Evolutionary conservation across 2,888 invertebrate species (phyloP).

Genomic region (Papilio demoleus): DNA sequence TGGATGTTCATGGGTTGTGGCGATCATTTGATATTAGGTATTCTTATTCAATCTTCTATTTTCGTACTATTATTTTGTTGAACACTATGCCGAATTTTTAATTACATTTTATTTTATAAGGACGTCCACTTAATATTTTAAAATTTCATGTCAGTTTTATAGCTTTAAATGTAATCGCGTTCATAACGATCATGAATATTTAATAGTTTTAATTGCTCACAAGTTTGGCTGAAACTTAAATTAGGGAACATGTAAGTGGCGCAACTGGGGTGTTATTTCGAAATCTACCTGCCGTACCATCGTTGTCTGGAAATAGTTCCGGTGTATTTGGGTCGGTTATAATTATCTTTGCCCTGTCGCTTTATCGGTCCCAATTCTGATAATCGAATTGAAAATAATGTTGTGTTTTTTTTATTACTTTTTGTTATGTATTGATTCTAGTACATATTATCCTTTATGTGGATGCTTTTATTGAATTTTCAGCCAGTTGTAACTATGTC

Average conservation of each 20-base stretch:
- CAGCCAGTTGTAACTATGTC: constrained; percentile 38
- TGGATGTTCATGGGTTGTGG: constrained; percentile 6
- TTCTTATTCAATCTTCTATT: background rate
- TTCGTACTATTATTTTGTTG: no score
- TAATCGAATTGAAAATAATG: constrained; percentile 15
- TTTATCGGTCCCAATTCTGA: constrained; percentile 28
- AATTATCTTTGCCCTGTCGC: constrained; percentile 70
- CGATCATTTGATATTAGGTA: constrained; percentile 11
- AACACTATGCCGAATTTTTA: background rate
- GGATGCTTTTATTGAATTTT: constrained; percentile 42
- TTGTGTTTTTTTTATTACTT: background rate
- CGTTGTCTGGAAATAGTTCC: constrained; percentile 41
- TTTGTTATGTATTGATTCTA: background rate
- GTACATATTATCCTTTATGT: constrained; percentile 53
- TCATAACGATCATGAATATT: background rate
- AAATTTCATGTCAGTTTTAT: constrained; percentile 11
- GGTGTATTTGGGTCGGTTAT: constrained; percentile 76
- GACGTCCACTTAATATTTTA: constrained; percentile 14
- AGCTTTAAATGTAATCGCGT: background rate
- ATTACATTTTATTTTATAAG: constrained; percentile 20
- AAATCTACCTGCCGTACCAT: constrained; percentile 72
- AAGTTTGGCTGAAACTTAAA: constrained; percentile 47
- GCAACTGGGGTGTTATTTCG: constrained; percentile 60
- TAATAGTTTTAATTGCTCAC: no score
- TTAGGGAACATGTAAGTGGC: constrained; percentile 39